Conservation (phyloP, 2,113 vertebrate genomes). For the Erythrolamprus reginae region DNA sequence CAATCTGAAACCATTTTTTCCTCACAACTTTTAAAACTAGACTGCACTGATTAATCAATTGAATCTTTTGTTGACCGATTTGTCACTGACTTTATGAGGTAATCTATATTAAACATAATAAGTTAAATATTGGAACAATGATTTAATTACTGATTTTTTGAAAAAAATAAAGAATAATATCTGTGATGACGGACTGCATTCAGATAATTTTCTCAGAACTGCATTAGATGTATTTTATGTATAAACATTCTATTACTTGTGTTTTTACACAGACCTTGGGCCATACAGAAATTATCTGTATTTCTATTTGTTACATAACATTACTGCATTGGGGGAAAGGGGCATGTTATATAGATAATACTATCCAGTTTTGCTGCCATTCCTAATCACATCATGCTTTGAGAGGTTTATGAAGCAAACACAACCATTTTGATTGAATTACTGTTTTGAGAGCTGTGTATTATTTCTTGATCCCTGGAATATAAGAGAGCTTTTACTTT, state of each 20-base stretch:
- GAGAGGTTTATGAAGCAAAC: constrained; percentile 57
- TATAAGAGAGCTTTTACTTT: constrained; percentile 44
- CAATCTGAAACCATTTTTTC: neutral
- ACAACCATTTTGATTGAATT: constrained; percentile 58
- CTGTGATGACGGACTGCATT: neutral
- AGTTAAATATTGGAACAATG: neutral
- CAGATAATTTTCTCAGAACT: neutral
- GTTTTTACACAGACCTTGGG: neutral
- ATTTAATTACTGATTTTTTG: neutral
- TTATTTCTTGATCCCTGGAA: constrained; percentile 60
- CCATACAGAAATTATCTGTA: constrained; percentile 8
- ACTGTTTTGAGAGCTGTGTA: constrained; percentile 37
- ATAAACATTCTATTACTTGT: neutral
- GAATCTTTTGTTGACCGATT: neutral
- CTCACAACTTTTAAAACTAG: neutral
- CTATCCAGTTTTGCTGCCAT: constrained; percentile 42
- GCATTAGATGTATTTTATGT: neutral
- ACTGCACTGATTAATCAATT: neutral
- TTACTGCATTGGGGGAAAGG: constrained; percentile 1
- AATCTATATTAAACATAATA: neutral
- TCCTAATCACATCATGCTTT: constrained; percentile 43
- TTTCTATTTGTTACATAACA: neutral
- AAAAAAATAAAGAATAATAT: neutral
- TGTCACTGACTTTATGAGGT: neutral
- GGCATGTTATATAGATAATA: constrained; percentile 40